A percentile compares a stretch with the other conserved stretches of the same genome.
phyloP scores from a whole-genome alignment of 2,888 invertebrate genomes.

The Lithophane semibrunnea region DNA sequence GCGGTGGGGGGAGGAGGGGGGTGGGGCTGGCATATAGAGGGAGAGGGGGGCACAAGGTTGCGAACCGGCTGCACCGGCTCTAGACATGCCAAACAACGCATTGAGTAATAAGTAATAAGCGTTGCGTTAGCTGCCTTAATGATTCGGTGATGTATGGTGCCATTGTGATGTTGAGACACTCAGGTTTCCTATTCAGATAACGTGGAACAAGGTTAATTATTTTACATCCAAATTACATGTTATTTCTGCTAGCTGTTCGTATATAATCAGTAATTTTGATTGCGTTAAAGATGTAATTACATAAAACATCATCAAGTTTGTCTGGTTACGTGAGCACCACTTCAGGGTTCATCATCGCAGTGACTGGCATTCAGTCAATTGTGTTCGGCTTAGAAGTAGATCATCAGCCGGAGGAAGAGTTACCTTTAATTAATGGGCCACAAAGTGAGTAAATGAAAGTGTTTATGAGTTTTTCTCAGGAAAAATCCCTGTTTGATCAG shows the following conservation, averaged over 20 bases:
- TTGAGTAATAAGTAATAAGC: conserved; percentile 87
- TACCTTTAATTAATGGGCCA: background rate
- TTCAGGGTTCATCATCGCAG: background rate
- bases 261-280: conserved; percentile 56
- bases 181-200: conserved; percentile 68
- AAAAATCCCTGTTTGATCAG: background rate
- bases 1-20: conserved; percentile 64
- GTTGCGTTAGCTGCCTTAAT: conserved; percentile 84
- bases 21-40: conserved; percentile 49
- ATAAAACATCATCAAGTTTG: conserved; percentile 34
- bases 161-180: conserved; percentile 73
- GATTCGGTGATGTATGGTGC: conserved; percentile 81
- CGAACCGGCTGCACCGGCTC: conserved; percentile 83
- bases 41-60: conserved; percentile 83
- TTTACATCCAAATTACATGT: conserved; percentile 55
- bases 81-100: conserved; percentile 85
- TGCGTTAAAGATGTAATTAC: conserved; percentile 53
- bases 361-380: background rate
- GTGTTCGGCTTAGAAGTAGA: background rate
- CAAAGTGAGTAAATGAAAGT: background rate
- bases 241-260: conserved; percentile 40
- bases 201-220: conserved; percentile 65
- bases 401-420: background rate
- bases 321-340: conserved; percentile 34
- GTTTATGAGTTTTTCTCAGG: background rate